Base-by-base conservation (phyloP, 2,888 invertebrate genomes). In the Lasiommata megera region DNA sequence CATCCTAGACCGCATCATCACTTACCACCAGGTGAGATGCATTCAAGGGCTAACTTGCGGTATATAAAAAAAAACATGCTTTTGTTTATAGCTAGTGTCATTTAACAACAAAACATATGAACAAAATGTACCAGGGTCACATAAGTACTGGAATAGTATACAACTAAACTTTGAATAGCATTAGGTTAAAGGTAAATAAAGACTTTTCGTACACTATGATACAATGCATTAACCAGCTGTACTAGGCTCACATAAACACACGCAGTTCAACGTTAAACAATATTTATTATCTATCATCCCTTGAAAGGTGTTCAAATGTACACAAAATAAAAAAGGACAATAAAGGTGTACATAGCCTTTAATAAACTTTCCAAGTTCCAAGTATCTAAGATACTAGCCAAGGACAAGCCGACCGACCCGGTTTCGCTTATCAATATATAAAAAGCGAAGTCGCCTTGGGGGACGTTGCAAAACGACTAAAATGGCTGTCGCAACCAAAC, bases 381-480 rank as follows among this genome's bases (percentile, higher is more conserved):
- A 54, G 48, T 50, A 50, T 60, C 54, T 51, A 56, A 57, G 58
- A 63, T 54, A 59, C 46, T 8, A n/a, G 36, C 54, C 61, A 63
- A 66, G 66, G 66, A 63, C 66, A 66, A 43, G 63, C 62, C 58
- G 56, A 50, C 37, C 67, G 71, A 71, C 72, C 70, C 66, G 67
- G 71, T 65, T 72, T 66, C 67, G 68, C 65, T 61, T 72, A 71
- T 72, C 70, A 70, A 59, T 58, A 64, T 65, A 68, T 64, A 72
- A 72, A 75, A 73, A 70, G 66, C 67, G 70, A 72, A 29, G 51
- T 83, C 74, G 78, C 84, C 84, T 83, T 82, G 84, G 69, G 76
- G 79, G 76, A 72, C 67, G 70, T 84, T 85, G 83, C 84, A 78
- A 79, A 79, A 80, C 83, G 76, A 73, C 76, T 77, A 81, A 84